phyloP scores from a whole-genome alignment of 2,113 vertebrate species.

The Parotia lawesii region DNA sequence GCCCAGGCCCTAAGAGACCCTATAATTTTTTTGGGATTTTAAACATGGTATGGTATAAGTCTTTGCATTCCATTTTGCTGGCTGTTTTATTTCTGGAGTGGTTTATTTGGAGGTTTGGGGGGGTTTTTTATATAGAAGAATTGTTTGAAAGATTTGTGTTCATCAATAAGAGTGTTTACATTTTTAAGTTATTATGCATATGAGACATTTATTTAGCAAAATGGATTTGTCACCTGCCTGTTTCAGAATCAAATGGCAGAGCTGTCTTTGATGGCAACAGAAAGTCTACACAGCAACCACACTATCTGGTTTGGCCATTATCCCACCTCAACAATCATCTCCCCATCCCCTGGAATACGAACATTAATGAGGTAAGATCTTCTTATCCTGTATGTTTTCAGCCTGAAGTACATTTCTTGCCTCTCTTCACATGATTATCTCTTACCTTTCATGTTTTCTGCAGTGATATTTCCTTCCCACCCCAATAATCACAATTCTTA shows the following conservation, averaged over 20 bases:
- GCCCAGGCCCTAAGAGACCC: constrained; percentile 90
- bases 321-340: constrained; percentile 91
- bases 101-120: neutral
- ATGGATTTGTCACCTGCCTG: neutral
- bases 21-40: constrained; percentile 97
- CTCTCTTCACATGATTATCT: neutral
- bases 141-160: neutral
- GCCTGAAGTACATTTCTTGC: neutral
- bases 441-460: neutral
- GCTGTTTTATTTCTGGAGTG: neutral
- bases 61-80: neutral
- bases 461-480: neutral
- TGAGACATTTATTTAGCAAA: neutral
- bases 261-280: constrained; percentile 76
- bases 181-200: neutral
- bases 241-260: constrained; percentile 85
- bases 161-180: neutral
- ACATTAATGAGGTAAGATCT: constrained; percentile 83
- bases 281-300: constrained; percentile 87
- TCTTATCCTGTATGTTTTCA: neutral
- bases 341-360: constrained; percentile 84
- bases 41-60: constrained; percentile 78
- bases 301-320: constrained; percentile 97
- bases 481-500: neutral
- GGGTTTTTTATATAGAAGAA: neutral